Base-by-base conservation (phyloP, 2,797 vertebrate species). In the Adelosebastes latens region DNA sequence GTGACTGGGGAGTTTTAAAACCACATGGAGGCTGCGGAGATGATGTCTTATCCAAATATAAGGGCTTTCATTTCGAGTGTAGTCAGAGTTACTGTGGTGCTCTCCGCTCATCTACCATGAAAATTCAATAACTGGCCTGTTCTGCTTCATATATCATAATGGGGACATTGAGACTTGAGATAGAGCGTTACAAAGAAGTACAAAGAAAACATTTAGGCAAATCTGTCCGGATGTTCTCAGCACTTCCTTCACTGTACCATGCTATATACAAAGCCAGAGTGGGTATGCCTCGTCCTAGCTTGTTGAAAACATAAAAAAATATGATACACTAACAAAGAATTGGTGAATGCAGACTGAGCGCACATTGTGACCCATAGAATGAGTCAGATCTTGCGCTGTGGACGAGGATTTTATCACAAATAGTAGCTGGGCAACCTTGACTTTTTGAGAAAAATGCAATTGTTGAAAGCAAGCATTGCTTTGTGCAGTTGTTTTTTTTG, bases 241-340 rank as follows among this genome's bases (percentile, higher is more conserved):
- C 76, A 82, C 76, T 82, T 88, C 85, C 88, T 89, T 86, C 81
- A 88, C 80, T 75, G 82, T 77, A 82, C 86, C 92, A 90, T 92
- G 93, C 93, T 94, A 94, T 94, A 87, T 94, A 95, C 93, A 94
- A 94, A 94, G 92, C 92, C 88, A 75, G 91, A 84, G 85, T 86
- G 89, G 83, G 89, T 87, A 84, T 72, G 88, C 75, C 73, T 89
- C 72, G 80, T 87, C 77, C 59, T 27, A 85, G 75, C 82, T 87
- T 75, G 70, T 88, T 84, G 88, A 77, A 90, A 90, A 89, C 83
- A 83, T 83, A 80, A 88, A 91, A 86, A 34, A 89, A 90, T 89
- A 89, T 61, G 36, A 86, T 63, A 81, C 68, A 83, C 73, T 60
- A 82, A 89, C 72, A 90, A 88, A 87, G 71, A 87, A 74, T 74